Evolutionary conservation across 2,888 invertebrate genomes (phyloP).

Genomic region (Philereme vetulata): DNA sequence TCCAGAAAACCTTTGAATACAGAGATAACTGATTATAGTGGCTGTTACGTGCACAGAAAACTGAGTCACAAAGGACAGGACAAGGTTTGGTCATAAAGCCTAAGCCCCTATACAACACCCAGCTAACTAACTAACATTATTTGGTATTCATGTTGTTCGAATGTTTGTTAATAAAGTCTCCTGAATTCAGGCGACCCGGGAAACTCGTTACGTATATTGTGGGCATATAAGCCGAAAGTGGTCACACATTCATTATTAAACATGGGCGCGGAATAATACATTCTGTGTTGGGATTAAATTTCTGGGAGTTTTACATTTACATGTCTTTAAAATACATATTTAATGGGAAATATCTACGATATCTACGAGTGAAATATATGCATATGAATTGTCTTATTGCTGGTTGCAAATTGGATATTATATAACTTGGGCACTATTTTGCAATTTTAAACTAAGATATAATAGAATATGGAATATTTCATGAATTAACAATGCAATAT

Average conservation of each 20-base stretch:
- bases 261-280: constrained; percentile 17
- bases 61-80: neutral
- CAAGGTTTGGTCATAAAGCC: neutral
- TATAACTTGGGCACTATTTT: too few species aligned
- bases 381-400: too few species aligned
- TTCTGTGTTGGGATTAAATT: constrained; percentile 15
- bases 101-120: neutral
- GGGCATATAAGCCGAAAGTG: constrained; percentile 15
- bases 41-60: neutral
- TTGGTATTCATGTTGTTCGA: constrained; percentile 16
- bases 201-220: constrained; percentile 22
- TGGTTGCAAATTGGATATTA: too few species aligned
- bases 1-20: too few species aligned
- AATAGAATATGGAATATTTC: too few species aligned
- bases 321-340: too few species aligned
- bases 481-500: too few species aligned
- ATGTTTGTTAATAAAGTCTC: constrained; percentile 19
- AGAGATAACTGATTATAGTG: too few species aligned
- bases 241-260: constrained; percentile 24
- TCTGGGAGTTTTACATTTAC: too few species aligned
- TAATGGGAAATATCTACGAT: too few species aligned
- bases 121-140: constrained; percentile 7
- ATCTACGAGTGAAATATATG: too few species aligned
- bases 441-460: too few species aligned
- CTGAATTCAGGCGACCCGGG: constrained; percentile 16